phyloP scores from a whole-genome alignment of 2,888 invertebrate species.

The Sepioteuthis lessoniana region DNA sequence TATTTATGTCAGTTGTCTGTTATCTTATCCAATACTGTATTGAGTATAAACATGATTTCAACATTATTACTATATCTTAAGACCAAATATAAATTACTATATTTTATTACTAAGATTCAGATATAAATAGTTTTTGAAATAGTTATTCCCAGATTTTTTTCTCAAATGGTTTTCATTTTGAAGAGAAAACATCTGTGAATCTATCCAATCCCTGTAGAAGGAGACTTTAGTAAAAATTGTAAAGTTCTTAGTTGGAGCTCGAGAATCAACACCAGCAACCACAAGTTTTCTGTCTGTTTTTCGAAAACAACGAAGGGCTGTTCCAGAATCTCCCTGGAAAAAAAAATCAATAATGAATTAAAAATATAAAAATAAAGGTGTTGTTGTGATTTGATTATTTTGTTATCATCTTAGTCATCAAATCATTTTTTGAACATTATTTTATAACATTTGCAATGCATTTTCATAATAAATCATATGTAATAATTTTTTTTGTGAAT shows the following conservation, averaged over 20 bases:
- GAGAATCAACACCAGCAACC: not conserved
- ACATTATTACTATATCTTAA: too few relatives aligned
- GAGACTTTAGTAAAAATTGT: not conserved
- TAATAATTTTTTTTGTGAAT: too few relatives aligned
- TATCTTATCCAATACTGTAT: too few relatives aligned
- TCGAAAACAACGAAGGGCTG: not conserved
- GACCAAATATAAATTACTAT: too few relatives aligned
- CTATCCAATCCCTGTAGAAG: not conserved
- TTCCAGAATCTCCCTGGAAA: not conserved
- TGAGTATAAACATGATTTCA: too few relatives aligned
- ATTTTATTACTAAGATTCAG: too few relatives aligned
- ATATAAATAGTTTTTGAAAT: too few relatives aligned
- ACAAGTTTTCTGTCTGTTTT: constrained; percentile 13
- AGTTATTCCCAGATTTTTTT: too few relatives aligned
- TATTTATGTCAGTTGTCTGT: too few relatives aligned
- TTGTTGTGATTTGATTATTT: not conserved
- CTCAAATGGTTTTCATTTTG: not conserved
- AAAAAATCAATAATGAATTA: not conserved
- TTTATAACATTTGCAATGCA: too few relatives aligned
- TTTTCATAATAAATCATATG: too few relatives aligned
- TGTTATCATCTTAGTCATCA: not conserved
- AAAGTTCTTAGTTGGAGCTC: not conserved
- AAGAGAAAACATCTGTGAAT: not conserved
- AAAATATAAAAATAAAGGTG: not conserved
- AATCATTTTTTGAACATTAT: too few relatives aligned